Base-by-base conservation (phyloP, 2,888 invertebrate species). In the Allolobophora icterica region DNA sequence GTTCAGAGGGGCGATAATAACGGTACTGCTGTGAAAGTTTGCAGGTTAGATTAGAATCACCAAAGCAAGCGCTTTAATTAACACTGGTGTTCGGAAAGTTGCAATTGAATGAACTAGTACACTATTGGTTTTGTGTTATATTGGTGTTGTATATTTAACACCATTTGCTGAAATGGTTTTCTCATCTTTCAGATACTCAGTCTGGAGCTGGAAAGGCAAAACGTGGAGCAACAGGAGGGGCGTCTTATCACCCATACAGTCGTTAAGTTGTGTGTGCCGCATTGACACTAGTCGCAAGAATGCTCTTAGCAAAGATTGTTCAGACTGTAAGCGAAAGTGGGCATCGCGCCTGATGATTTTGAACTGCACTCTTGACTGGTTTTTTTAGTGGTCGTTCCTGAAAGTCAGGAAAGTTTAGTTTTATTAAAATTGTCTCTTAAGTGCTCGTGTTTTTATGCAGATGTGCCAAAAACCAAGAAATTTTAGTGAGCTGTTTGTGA, bases 171-270 rank as follows among this genome's bases (percentile, higher is more conserved):
- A 71, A n/a, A n/a, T 71, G 71, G 87, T 87, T 35, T 87, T 87
- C 38, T 19, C 38, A 35, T 35, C 19, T 87, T 87, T 87, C 87
- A 87, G 87, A 38, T 38, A 35, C 38, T n/a, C 87, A 87, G 15
- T 87, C 87, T 21, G 42, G n/a, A 13, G 91, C 40, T 45, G 91
- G 91, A 45, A 91, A 91, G 38, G 52, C 87, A 45, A 91, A 91
- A 34, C 84, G 91, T 34, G 91, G 91, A 91, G n/a, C 45, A 21
- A 33, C 45, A 24, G 89, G 84, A 52, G 89, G 84, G 35, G 42
- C 91, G 13, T 52, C 91, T 45, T 91, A 91, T 52, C 91, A 91
- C 42, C 91, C 91, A 15, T 91, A 91, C 89, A 45, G 45, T 52
- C 91, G 91, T 35, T 91, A 35, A 89, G 87, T 35, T 87, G 34